These are phyloP conservation scores for Calameuta idolon DNA, from an alignment of 2,888 invertebrate species.

Conservation along the genomic window DNA sequence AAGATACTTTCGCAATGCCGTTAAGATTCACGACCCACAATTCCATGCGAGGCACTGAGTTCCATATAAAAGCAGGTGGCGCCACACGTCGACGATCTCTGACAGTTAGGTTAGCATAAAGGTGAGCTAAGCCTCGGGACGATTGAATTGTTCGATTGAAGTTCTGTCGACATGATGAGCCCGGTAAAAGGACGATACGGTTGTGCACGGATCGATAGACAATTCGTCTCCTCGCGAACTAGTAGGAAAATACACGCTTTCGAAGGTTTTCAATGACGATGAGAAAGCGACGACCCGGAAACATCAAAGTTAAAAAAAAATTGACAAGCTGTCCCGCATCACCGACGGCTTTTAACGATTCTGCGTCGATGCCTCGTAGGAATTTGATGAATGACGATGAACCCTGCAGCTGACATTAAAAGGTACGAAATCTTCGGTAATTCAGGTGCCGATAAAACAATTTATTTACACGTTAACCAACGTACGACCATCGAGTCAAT, in stretches of 20 bases:
- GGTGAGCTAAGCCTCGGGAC: neutral
- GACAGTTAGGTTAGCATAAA: neutral
- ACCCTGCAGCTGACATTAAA: neutral
- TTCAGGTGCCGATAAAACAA: neutral
- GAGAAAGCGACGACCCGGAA: neutral
- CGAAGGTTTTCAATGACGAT: neutral
- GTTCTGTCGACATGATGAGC: neutral
- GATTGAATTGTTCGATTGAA: neutral
- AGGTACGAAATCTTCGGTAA: neutral
- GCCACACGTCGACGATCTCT: neutral
- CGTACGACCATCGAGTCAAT: neutral
- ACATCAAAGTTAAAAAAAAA: neutral
- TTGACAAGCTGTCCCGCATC: neutral
- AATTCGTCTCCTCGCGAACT: neutral
- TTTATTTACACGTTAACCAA: neutral
- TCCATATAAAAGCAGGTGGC: neutral
- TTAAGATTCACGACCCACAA: neutral
- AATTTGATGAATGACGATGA: neutral
- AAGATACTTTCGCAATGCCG: neutral
- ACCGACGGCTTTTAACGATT: conserved; percentile 2
- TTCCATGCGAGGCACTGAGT: neutral
- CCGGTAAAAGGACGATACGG: neutral
- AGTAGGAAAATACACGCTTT: neutral
- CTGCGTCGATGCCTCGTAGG: neutral
- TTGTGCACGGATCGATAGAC: neutral